Percentiles rank a stretch among this genome's conserved stretches.
These are phyloP conservation scores for Brachypterus glaber DNA, from an alignment of 2,888 invertebrate genomes.

Conservation along the genomic window DNA sequence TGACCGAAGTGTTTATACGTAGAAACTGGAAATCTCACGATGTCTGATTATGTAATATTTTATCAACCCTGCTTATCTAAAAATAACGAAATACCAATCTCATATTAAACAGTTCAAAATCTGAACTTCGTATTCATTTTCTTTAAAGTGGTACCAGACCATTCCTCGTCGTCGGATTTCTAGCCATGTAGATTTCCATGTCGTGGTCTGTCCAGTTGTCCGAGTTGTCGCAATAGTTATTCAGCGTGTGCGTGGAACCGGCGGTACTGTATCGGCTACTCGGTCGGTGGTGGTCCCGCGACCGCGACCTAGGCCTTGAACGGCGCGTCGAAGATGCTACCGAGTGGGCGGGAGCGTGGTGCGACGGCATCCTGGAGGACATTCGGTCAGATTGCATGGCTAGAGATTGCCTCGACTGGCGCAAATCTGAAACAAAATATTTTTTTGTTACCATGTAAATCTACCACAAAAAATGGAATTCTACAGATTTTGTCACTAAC, in stretches of 20 bases:
- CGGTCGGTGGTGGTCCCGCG: slow-evolving; percentile 60
- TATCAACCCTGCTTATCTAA: too few relatives aligned
- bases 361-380: slow-evolving; percentile 56
- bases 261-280: slow-evolving; percentile 70
- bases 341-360: slow-evolving; percentile 50
- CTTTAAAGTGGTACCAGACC: slow-evolving; percentile 69
- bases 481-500: background rate
- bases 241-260: slow-evolving; percentile 72
- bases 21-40: too few relatives aligned
- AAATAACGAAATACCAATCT: too few relatives aligned
- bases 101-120: too few relatives aligned
- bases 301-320: slow-evolving; percentile 67
- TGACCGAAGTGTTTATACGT: too few relatives aligned
- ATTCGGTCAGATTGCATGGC: slow-evolving; percentile 75
- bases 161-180: slow-evolving; percentile 79
- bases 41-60: too few relatives aligned
- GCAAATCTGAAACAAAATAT: slow-evolving; percentile 55
- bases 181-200: slow-evolving; percentile 90
- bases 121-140: slow-evolving; percentile 9
- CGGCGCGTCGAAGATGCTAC: slow-evolving; percentile 43
- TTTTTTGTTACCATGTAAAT: slow-evolving; percentile 6
- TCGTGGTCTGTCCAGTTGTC: slow-evolving; percentile 94
- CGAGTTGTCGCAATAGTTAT: slow-evolving; percentile 79
- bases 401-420: slow-evolving; percentile 78
- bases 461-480: too few relatives aligned